Evolutionary conservation across 2,888 invertebrate species (phyloP), one percentile per base, ranked within the genome.

Genomic region (Steinernema hermaphroditum): DNA sequence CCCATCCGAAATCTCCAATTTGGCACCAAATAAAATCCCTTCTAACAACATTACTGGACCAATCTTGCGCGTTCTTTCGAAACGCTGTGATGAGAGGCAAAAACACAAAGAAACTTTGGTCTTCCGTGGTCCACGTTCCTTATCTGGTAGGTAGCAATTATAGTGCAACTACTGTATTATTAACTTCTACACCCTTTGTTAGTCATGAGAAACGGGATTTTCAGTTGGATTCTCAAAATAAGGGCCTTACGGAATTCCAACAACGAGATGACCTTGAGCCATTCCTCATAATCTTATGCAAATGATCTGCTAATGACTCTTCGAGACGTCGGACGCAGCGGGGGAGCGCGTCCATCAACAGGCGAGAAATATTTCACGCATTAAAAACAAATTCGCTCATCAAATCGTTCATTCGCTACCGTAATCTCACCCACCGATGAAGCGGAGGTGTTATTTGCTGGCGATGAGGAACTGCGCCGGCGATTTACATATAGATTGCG

Each of bases 21-120:
- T 54, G 54, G 54, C 54, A 54, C 54, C 54, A 54, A 54, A 54
- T 54, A 54, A 54, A 54, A 54, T 54, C 54, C 54, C 6, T 54
- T 54, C 54, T 27, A 54, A 54, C 54, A 27, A 54, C 27, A 22
- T 27, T 22, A 8, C 54, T 8, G 54, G 2, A 14, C 24, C 54
- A 22, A 54, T 54, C 54, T 27, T 22, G 6, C 16, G 4, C 12
- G 37, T 37, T 4, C 12, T 37, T 37, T 12, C 37, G 4, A 37
- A 4, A 4, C 37, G n/a, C n/a, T n/a, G n/a, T n/a, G n/a, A 37
- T 37, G 37, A 12, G 12, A 37, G 37, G 37, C 6, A 8, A 37
- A 37, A 37, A 12, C 4, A 37, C 37, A 37, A 37, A 12, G 37
- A 37, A 8, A 4, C 37, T 12, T 37, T n/a, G n/a, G n/a, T n/a